Evolutionary conservation across 53 echinoderm and acorn worm genomes (phyloP), one percentile per base, ranked within the genome.

Genomic region (Mesocentrotus franciscanus): DNA sequence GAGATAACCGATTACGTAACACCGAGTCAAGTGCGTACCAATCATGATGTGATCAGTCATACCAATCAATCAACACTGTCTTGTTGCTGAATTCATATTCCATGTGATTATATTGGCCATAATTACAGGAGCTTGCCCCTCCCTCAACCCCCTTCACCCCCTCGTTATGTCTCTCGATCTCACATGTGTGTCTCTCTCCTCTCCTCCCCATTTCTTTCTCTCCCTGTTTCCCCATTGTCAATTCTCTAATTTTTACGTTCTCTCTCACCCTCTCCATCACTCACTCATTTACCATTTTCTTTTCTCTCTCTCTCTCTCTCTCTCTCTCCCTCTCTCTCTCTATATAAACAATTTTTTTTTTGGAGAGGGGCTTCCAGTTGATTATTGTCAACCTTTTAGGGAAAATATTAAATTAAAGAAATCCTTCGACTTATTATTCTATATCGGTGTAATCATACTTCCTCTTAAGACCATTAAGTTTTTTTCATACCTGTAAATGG

Each of bases 1-100:
- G n/a, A 90, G 56, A 85, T 85, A 85, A 55, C 56, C n/a, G 89
- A 60, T 90, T 90, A 90, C 90, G 90, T 60, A 90, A 90, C 60
- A 90, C 42, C 60, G 60, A 90, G 58, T 90, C 90, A 90, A 90
- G 90, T 90, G 33, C 58, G 32, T 1, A 27, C 60, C 60, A 60
- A 90, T 85, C 85, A 85, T 17, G 90, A 60, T 27, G 90, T 27
- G 60, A 56, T 57, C 56, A 56, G 24, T 22, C 13, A 32, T 13
- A 10, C 13, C 76, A 12, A 64, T 76, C 76, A 76, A 33, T 76
- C 76, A 76, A 76, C 33, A 32, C 76, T n/a, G n/a, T n/a, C n/a
- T 68, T 68, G 26, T 68, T 68, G 68, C 68, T 18, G 20, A 68
- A 68, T 68, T 24, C 22, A 66, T 22, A 4, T 68, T 6, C 24